These are phyloP conservation scores for Neosilurus mollespiculum DNA, from an alignment of 2,797 vertebrate genomes.

Conservation along the genomic window DNA sequence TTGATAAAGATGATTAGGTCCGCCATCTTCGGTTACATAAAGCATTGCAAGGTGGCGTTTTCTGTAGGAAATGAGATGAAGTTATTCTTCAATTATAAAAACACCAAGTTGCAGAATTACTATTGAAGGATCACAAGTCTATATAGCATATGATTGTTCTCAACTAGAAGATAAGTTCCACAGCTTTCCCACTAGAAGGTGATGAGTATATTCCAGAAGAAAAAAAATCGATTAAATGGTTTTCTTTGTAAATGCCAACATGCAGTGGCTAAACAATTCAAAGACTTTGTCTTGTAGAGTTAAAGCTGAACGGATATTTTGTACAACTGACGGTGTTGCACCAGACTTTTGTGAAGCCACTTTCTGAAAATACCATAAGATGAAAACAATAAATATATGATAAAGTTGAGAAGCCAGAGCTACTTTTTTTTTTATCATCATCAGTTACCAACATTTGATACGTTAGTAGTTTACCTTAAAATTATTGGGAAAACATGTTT, in stretches of 20 bases:
- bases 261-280: not conserved
- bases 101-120: not conserved
- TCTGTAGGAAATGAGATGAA: not conserved
- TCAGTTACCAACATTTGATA: not conserved
- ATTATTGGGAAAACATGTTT: not conserved
- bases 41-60: not conserved
- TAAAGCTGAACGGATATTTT: not conserved
- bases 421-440: slow-evolving; percentile 8
- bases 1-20: not conserved
- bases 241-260: not conserved
- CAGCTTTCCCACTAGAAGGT: not conserved
- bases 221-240: not conserved
- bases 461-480: not conserved
- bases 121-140: not conserved
- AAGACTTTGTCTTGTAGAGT: not conserved
- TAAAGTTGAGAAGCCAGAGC: not conserved
- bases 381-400: not conserved
- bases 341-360: not conserved
- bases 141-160: not conserved
- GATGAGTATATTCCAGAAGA: not conserved
- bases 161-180: not conserved
- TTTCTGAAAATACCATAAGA: not conserved
- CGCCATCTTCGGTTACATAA: not conserved
- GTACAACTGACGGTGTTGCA: not conserved
- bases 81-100: not conserved